Evolutionary conservation across 2,888 invertebrate genomes (phyloP).

Genomic region (Oscheius sp.): DNA sequence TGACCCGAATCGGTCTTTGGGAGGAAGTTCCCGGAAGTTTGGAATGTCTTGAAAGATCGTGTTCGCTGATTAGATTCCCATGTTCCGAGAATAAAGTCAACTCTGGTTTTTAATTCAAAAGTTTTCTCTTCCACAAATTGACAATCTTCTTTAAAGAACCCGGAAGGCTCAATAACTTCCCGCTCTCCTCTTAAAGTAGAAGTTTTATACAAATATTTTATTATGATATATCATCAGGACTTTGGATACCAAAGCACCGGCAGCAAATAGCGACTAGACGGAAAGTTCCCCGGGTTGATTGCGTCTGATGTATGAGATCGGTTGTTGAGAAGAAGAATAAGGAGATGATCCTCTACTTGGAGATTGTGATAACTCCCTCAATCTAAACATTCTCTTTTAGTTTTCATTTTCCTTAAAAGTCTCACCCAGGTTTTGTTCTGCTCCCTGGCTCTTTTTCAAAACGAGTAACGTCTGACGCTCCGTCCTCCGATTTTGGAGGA

Average conservation of each 20-base stretch:
- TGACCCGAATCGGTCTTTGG: too few relatives aligned
- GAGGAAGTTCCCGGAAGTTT: too few relatives aligned
- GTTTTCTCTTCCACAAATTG: too few relatives aligned
- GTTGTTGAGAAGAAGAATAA: conserved; percentile 4
- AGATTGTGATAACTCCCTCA: background rate
- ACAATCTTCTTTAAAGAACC: too few relatives aligned
- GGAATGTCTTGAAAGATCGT: too few relatives aligned
- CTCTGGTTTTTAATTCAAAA: too few relatives aligned
- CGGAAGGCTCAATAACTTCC: too few relatives aligned
- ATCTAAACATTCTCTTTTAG: background rate
- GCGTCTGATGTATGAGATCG: background rate
- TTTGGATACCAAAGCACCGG: conserved; percentile 19
- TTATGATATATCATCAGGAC: too few relatives aligned
- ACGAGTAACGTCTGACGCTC: background rate
- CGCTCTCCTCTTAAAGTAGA: too few relatives aligned
- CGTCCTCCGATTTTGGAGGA: background rate
- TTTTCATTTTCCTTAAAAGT: background rate
- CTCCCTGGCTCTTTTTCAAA: conserved; percentile 6
- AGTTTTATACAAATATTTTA: too few relatives aligned
- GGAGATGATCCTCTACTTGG: conserved; percentile 7
- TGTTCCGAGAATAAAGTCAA: too few relatives aligned
- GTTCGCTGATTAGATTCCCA: too few relatives aligned
- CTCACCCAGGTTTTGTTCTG: background rate
- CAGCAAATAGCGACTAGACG: background rate
- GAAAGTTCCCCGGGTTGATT: conserved; percentile 7